Conservation (phyloP, 1,140 invertebrate species). For the Steinernema feltiae region DNA sequence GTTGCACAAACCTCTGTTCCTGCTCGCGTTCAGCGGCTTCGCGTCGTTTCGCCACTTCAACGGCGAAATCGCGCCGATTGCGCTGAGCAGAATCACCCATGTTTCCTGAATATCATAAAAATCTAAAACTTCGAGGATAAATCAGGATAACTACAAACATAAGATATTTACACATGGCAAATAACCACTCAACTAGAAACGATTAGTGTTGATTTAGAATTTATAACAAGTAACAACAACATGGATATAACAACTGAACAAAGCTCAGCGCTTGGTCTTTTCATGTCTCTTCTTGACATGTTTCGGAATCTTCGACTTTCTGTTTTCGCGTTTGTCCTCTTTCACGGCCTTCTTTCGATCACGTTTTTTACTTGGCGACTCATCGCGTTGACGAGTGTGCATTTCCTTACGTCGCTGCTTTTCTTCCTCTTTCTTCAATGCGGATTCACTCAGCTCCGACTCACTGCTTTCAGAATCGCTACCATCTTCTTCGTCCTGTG, state of each 20-base stretch:
- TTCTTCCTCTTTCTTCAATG: conserved; percentile 25
- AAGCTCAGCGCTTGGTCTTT: conserved; percentile 28
- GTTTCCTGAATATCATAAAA: conserved; percentile 7
- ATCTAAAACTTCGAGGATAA: conserved; percentile 36
- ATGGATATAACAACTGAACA: background rate
- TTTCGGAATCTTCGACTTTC: conserved; percentile 79
- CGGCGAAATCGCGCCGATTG: background rate
- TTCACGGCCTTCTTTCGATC: conserved; percentile 61
- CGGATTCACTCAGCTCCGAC: conserved; percentile 19
- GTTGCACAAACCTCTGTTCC: conserved; percentile 7
- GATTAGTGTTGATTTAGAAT: too few species aligned
- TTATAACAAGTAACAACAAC: conserved; percentile 11
- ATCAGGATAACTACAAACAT: background rate
- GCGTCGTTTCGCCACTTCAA: background rate
- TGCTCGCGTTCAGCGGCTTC: conserved; percentile 10
- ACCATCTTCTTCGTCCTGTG: conserved; percentile 28
- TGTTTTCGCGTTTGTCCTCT: conserved; percentile 79
- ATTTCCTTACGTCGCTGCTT: conserved; percentile 29
- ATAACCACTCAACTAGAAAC: too few species aligned
- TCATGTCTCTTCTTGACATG: conserved; percentile 76
- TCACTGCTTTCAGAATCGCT: conserved; percentile 15
- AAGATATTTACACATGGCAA: too few species aligned
- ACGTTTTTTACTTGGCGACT: conserved; percentile 78
- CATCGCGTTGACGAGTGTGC: conserved; percentile 64
- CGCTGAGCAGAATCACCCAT: conserved; percentile 14